These are phyloP conservation scores for Paratrypauchen microcephalus DNA, from an alignment of 2,797 vertebrate species.

Conservation along the genomic window DNA sequence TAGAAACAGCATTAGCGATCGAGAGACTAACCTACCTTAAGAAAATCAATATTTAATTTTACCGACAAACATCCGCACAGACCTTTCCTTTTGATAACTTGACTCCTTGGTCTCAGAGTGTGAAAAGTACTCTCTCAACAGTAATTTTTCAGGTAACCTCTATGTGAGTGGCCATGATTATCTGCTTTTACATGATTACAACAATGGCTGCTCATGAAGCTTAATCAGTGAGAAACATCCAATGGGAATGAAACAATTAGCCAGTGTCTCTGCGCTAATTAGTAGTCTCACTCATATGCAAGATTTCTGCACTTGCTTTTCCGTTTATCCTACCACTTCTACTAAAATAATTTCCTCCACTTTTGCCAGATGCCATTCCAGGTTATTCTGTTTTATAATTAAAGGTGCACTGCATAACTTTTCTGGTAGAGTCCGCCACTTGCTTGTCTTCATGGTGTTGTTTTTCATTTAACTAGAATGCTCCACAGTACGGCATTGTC, in stretches of 20 bases:
- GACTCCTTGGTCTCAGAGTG: not conserved
- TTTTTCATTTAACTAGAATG: no score
- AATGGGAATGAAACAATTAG: constrained; percentile 18
- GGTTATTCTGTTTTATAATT: no score
- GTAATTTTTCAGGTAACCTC: constrained; percentile 11
- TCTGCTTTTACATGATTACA: constrained; percentile 26
- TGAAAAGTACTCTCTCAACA: constrained; percentile 6
- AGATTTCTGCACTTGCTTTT: not conserved
- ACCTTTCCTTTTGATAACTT: constrained; percentile 8
- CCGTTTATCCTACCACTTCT: not conserved
- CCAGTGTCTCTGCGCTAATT: constrained; percentile 4
- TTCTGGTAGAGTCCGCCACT: no score
- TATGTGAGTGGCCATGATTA: constrained; percentile 3
- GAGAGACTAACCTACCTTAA: constrained; percentile 20
- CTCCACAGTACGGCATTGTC: no score
- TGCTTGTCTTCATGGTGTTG: no score
- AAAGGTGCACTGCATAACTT: no score
- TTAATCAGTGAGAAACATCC: constrained; percentile 30
- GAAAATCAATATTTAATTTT: constrained; percentile 66
- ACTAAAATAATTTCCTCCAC: not conserved
- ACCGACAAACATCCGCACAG: constrained; percentile 36
- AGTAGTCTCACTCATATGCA: not conserved
- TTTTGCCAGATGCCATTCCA: no score
- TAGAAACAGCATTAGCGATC: constrained; percentile 17
- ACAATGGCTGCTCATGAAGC: constrained; percentile 15